Base-by-base conservation (phyloP, 2,113 vertebrate genomes). In the Bos indicus region DNA sequence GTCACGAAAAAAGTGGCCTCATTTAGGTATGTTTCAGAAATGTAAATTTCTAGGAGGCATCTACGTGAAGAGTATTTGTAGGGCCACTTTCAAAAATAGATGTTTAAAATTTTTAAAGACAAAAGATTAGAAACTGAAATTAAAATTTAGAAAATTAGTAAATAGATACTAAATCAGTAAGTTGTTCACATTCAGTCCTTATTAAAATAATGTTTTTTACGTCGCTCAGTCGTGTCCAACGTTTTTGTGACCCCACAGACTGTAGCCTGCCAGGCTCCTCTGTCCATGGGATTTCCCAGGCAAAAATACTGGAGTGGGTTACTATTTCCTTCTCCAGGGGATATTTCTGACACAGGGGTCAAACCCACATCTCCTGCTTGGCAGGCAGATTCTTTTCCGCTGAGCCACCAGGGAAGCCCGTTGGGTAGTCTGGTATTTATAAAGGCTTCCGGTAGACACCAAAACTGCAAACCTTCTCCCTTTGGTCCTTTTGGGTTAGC, bases 391-490 rank as follows among this genome's bases (percentile, higher is more conserved):
- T 23, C 19, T 40, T 40, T 12, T 71, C 67, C 0, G 10, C 67
- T 71, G 67, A 71, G n/a, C 67, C n/a, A 23, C 67, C 9, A 71
- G 19, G 67, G 67, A 71, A 23, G 67, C 67, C 36, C 67, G 12
- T 71, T 40, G 10, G n/a, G 67, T 71, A 40, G 67, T 40, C 19
- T 40, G 33, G 2, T 21, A 62, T 52, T 54, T 67, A 74, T 30
- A 51, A 60, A 92, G 52, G 60, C 13, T 89, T 54, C 6, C 6
- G 2, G 4, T 17, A 62, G 40, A 67, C 2, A 23, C 1, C 19
- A 57, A 51, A 74, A 1, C 30, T 4, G 74, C 94, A 25, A 94
- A 99, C 99, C 99, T 99, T 99, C 99, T 96, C 98, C 98, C 97
- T 99, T 99, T n/a, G 97, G 98, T 5, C 14, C 97, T 81, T 97